Conservation (phyloP, 2,113 vertebrate genomes). For the Cisticola juncidis region DNA sequence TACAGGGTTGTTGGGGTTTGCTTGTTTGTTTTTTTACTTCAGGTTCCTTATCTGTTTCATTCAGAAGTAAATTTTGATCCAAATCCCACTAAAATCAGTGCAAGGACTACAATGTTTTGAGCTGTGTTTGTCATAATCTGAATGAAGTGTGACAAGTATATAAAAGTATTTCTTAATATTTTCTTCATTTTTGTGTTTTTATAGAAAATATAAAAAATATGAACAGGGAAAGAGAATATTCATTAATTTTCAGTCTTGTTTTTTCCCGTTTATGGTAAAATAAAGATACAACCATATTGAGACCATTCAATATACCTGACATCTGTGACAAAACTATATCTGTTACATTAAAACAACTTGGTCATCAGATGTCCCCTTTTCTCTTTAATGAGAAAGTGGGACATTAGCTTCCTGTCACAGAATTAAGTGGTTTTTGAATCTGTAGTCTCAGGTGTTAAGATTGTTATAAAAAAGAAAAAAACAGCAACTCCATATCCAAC, state of each 20-base stretch:
- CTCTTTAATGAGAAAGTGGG: neutral
- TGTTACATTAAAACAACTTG: neutral
- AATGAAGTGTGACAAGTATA: neutral
- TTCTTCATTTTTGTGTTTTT: neutral
- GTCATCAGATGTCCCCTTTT: neutral
- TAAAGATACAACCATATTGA: neutral
- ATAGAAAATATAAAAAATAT: neutral
- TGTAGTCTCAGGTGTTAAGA: accelerated
- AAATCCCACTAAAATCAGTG: neutral
- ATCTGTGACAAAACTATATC: neutral
- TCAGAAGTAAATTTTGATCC: neutral
- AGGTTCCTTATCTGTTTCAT: neutral
- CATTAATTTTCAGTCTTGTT: neutral
- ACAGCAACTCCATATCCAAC: neutral
- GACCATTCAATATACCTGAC: neutral
- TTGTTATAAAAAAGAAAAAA: neutral
- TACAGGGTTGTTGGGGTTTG: too few species aligned
- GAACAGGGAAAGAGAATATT: neutral
- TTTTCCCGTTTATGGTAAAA: neutral
- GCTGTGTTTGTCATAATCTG: neutral
- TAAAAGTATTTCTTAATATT: neutral
- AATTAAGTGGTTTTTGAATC: neutral
- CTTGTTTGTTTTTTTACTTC: neutral
- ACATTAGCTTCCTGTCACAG: neutral
- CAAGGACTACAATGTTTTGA: neutral